Conservation (phyloP, 2,888 invertebrate species). For the Nemoura dubitans region DNA sequence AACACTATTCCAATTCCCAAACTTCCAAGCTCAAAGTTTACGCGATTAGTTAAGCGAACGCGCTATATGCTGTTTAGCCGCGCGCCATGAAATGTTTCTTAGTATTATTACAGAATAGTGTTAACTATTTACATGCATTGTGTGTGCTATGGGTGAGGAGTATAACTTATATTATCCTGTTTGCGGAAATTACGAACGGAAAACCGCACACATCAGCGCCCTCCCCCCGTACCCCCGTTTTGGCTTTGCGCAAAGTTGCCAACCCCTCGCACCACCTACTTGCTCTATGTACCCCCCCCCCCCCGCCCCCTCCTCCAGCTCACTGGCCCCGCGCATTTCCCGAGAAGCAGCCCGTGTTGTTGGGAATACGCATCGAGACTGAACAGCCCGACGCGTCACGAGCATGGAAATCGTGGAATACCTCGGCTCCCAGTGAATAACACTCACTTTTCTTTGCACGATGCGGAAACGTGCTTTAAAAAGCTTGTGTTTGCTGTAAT, state of each 20-base stretch:
- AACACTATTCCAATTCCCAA: neutral
- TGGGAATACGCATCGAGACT: no score
- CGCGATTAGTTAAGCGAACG: conserved; percentile 3
- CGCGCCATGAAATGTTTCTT: neutral
- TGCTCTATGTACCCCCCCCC: neutral
- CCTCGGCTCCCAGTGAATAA: neutral
- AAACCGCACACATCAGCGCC: conserved; percentile 18
- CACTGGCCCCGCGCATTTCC: no score
- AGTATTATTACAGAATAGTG: neutral
- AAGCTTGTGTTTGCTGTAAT: neutral
- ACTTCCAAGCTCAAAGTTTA: neutral
- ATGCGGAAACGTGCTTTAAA: neutral
- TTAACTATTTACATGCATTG: neutral
- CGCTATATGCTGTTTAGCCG: neutral
- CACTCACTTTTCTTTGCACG: neutral
- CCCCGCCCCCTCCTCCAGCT: no score
- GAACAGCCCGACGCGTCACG: neutral
- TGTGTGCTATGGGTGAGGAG: neutral
- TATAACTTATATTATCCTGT: conserved; percentile 12
- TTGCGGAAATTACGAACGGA: conserved; percentile 22
- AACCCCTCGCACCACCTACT: neutral
- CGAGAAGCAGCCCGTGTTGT: no score
- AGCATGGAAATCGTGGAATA: neutral
- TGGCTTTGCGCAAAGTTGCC: neutral
- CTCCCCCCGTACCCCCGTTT: neutral